Evolutionary conservation across 2,888 invertebrate genomes (phyloP).

Genomic region (Hydrotaea cyrtoneurina): DNA sequence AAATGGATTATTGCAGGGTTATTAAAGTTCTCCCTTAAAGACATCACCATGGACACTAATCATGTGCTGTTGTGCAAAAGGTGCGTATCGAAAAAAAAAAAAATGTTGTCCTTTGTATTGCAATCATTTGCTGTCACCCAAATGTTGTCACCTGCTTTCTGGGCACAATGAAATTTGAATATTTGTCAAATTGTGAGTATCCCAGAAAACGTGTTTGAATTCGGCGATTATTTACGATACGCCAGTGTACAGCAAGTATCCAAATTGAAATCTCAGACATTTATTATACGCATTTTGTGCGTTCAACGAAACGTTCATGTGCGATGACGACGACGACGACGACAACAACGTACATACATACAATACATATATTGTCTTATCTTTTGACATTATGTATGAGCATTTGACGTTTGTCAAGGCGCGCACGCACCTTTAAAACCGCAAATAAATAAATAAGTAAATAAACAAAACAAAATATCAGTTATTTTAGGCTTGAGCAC

Average conservation of each 20-base stretch:
- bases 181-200: conserved; percentile 57
- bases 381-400: conserved; percentile 64
- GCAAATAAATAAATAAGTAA: conserved; percentile 49
- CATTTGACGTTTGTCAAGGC: conserved; percentile 67
- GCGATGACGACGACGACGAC: too few species aligned
- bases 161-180: conserved; percentile 16
- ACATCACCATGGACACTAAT: background rate
- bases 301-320: conserved; percentile 51
- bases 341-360: too few species aligned
- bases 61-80: conserved; percentile 46
- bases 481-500: conserved; percentile 60
- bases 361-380: conserved; percentile 48
- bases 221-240: conserved; percentile 41
- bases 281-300: background rate
- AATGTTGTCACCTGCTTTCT: background rate
- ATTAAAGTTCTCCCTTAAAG: background rate
- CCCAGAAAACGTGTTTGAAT: conserved; percentile 59
- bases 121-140: background rate
- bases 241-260: background rate
- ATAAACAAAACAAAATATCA: conserved; percentile 37
- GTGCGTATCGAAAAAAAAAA: conserved; percentile 12
- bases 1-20: too few species aligned
- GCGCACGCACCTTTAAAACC: conserved; percentile 62
- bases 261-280: conserved; percentile 35
- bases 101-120: background rate